These are phyloP conservation scores for Panthera uncia DNA, from an alignment of 2,113 vertebrate genomes.

Conservation along the genomic window DNA sequence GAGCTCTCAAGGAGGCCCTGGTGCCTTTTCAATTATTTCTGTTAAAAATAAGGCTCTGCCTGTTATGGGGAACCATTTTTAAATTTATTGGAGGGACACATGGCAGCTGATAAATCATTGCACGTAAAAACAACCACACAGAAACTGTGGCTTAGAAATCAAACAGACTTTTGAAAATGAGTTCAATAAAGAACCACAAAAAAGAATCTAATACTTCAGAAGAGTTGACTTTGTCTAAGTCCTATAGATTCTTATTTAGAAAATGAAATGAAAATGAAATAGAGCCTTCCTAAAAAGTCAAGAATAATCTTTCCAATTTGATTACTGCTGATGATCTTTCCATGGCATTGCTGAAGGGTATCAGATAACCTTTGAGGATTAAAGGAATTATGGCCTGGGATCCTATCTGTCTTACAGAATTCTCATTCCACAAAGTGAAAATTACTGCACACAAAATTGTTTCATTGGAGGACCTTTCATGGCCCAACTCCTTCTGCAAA, in stretches of 20 bases:
- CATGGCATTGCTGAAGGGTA: neutral
- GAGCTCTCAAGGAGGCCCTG: constrained; percentile 47
- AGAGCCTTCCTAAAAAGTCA: constrained; percentile 40
- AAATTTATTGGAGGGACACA: constrained; percentile 54
- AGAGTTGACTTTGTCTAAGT: constrained; percentile 35
- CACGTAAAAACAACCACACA: constrained; percentile 16
- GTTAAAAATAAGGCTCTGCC: constrained; percentile 67
- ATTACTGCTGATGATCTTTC: constrained; percentile 16
- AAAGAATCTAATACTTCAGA: constrained; percentile 35
- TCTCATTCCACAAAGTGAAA: neutral
- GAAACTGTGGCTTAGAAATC: constrained; percentile 66
- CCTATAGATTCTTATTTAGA: constrained; percentile 58
- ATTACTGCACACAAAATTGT: neutral
- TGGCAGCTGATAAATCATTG: constrained; percentile 64
- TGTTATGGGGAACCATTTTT: constrained; percentile 50
- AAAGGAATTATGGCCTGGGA: neutral
- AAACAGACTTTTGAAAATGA: constrained; percentile 67
- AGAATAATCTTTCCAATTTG: constrained; percentile 49
- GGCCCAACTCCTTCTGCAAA: neutral
- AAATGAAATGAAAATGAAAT: constrained; percentile 52
- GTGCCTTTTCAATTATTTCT: constrained; percentile 74
- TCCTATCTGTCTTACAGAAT: neutral
- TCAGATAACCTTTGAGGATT: neutral
- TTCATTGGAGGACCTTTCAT: neutral
- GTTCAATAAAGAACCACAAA: constrained; percentile 52